Conservation (phyloP, 2,888 invertebrate species). For the Brachyptera risi region DNA sequence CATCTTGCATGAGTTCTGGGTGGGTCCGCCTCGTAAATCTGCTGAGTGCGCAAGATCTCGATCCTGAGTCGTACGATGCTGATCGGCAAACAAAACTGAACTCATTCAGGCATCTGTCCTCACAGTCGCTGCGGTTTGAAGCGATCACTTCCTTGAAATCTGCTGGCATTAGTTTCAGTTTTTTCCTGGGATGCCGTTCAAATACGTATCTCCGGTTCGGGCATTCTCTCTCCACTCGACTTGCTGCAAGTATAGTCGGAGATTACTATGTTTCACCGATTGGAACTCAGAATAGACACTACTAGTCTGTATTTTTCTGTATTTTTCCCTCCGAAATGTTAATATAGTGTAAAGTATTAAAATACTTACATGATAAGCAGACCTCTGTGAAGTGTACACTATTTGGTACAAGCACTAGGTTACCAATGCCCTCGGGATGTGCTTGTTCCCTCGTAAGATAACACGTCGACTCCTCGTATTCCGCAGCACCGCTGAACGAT, state of each 20-base stretch:
- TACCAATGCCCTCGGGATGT: slow-evolving; percentile 83
- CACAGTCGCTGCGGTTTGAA: slow-evolving; percentile 82
- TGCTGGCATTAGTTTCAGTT: slow-evolving; percentile 71
- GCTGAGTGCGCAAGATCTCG: slow-evolving; percentile 75
- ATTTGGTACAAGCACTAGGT: slow-evolving; percentile 82
- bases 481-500: slow-evolving; percentile 73
- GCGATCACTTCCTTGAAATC: slow-evolving; percentile 83
- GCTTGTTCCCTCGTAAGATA: slow-evolving; percentile 82
- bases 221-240: slow-evolving; percentile 82
- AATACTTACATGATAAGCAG: slow-evolving; percentile 82
- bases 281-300: too few relatives aligned
- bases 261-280: too few relatives aligned
- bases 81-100: slow-evolving; percentile 86
- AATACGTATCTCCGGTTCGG: slow-evolving; percentile 85
- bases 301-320: too few relatives aligned
- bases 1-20: slow-evolving; percentile 78
- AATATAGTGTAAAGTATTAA: too few relatives aligned
- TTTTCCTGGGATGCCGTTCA: slow-evolving; percentile 81
- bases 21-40: slow-evolving; percentile 80
- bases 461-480: slow-evolving; percentile 85
- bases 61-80: slow-evolving; percentile 73
- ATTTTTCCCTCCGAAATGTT: too few relatives aligned
- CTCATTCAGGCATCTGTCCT: slow-evolving; percentile 83
- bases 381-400: slow-evolving; percentile 89
- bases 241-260: too few relatives aligned